These are phyloP conservation scores for Odontocerum albicorne DNA, from an alignment of 2,888 invertebrate genomes.

Conservation along the genomic window DNA sequence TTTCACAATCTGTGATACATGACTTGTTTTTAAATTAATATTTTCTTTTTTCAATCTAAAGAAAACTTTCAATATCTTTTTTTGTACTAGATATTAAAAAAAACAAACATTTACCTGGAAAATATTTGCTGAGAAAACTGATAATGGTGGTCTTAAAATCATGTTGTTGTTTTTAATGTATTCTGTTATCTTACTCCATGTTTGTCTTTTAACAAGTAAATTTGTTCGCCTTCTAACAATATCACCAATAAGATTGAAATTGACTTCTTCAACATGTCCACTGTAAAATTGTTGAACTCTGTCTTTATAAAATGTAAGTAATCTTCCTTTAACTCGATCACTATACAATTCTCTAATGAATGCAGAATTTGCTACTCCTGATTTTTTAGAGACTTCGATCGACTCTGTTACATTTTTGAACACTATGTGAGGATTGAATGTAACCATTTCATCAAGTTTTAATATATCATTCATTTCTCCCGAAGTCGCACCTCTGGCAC, in stretches of 20 bases:
- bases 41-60: too few species aligned
- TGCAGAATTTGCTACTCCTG: constrained; percentile 78
- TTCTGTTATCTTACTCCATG: constrained; percentile 74
- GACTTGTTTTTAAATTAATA: too few species aligned
- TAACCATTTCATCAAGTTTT: constrained; percentile 83
- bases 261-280: constrained; percentile 83
- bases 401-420: constrained; percentile 85
- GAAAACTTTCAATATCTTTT: too few species aligned
- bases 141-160: constrained; percentile 72
- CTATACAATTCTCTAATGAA: constrained; percentile 83
- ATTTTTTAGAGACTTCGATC: constrained; percentile 65
- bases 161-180: constrained; percentile 75
- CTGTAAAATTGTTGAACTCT: constrained; percentile 85
- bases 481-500: constrained; percentile 83
- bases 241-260: constrained; percentile 80
- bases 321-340: constrained; percentile 76
- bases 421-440: constrained; percentile 86
- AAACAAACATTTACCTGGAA: constrained; percentile 73
- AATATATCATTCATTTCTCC: constrained; percentile 89
- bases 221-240: constrained; percentile 81
- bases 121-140: constrained; percentile 80
- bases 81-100: constrained; percentile 7
- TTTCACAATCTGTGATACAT: too few species aligned
- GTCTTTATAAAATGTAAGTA: constrained; percentile 85
- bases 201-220: constrained; percentile 75